phyloP scores from a whole-genome alignment of 2,113 vertebrate species.

The Dasyornis broadbenti region DNA sequence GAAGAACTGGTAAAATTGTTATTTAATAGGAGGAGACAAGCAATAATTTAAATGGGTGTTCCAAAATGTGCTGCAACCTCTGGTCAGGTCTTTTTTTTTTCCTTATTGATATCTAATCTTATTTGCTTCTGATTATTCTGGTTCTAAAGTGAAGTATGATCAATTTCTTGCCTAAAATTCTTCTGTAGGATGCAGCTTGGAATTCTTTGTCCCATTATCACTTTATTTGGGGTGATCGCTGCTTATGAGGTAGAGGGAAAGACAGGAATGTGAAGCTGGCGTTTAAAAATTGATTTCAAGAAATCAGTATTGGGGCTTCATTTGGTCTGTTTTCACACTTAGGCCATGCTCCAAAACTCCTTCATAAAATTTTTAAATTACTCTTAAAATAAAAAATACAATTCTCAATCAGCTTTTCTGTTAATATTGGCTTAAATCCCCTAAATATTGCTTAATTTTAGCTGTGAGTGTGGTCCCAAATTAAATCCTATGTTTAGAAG shows the following conservation, averaged over 20 bases:
- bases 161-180: background rate
- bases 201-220: background rate
- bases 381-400: background rate
- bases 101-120: background rate
- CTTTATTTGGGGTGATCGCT: background rate
- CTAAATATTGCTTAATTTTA: background rate
- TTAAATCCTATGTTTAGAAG: background rate
- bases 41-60: background rate
- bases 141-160: background rate
- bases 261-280: background rate
- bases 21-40: accelerated
- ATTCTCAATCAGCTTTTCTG: background rate
- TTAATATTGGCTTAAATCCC: background rate
- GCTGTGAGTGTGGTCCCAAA: background rate
- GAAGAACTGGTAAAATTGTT: background rate
- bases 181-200: background rate
- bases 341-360: background rate
- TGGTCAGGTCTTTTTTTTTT: background rate
- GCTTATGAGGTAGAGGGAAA: background rate
- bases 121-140: background rate
- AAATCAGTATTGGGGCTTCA: background rate
- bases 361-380: background rate
- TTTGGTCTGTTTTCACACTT: background rate
- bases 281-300: background rate
- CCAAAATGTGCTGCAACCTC: background rate